Conservation (phyloP, 23 tunicate genomes). For the Ciona savignyi region DNA sequence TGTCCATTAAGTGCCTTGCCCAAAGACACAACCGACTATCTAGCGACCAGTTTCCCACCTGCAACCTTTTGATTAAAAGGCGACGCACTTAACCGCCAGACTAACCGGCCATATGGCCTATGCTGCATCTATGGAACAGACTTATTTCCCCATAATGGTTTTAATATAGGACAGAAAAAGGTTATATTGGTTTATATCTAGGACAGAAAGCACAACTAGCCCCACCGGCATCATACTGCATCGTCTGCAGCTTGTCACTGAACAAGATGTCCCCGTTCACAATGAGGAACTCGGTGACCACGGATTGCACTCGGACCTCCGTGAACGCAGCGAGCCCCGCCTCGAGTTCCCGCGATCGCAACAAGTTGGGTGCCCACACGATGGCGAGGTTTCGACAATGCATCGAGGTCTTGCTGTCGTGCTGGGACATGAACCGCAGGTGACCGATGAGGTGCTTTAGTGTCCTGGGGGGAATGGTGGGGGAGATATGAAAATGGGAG, state of each 20-base stretch:
- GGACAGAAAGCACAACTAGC: conserved; percentile 19
- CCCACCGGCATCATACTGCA: conserved; percentile 70
- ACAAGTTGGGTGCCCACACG: conserved; percentile 93
- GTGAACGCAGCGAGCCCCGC: conserved; percentile 92
- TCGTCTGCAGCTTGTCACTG: conserved; percentile 68
- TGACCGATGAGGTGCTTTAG: conserved; percentile 70
- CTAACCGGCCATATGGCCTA: too few species aligned
- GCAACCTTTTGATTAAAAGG: too few species aligned
- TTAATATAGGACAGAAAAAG: too few species aligned
- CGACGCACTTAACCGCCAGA: too few species aligned
- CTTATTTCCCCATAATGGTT: too few species aligned
- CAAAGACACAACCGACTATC: too few species aligned
- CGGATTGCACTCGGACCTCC: conserved; percentile 89
- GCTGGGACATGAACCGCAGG: conserved; percentile 59
- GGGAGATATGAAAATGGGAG: too few species aligned
- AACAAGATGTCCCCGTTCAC: conserved; percentile 81
- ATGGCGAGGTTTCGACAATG: conserved; percentile 87
- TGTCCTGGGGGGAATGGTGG: conserved; percentile 38
- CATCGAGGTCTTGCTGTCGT: conserved; percentile 70
- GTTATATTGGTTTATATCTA: too few species aligned
- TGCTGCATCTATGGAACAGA: too few species aligned
- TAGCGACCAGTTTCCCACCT: too few species aligned
- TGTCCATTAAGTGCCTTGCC: too few species aligned
- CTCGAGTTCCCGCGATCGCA: conserved; percentile 76
- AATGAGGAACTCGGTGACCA: conserved; percentile 82